Evolutionary conservation across 2,113 vertebrate species (phyloP).

Genomic region (Corythoichthys haematopterus): DNA sequence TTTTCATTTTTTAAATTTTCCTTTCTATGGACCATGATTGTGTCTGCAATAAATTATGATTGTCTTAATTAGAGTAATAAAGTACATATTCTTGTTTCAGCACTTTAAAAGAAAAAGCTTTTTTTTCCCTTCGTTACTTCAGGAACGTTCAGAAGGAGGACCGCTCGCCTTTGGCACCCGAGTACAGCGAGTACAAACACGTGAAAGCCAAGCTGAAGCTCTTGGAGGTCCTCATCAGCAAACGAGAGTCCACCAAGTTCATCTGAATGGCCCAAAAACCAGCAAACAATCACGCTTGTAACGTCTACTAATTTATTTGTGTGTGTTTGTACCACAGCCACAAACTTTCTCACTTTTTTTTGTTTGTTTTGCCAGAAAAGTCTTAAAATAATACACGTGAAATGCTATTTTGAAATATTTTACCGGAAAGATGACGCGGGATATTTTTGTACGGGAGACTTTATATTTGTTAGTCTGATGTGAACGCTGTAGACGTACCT

Average conservation of each 20-base stretch:
- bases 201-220: slow-evolving; percentile 92
- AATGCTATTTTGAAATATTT: slow-evolving; percentile 42
- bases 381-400: slow-evolving; percentile 42
- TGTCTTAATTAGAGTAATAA: too few species aligned
- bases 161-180: slow-evolving; percentile 84
- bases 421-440: slow-evolving; percentile 32
- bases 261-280: slow-evolving; percentile 42
- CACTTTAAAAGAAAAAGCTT: background rate
- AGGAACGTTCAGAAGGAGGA: slow-evolving; percentile 97
- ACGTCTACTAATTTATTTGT: slow-evolving; percentile 61
- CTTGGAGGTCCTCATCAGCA: slow-evolving; percentile 95
- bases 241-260: slow-evolving; percentile 78
- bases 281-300: slow-evolving; percentile 30
- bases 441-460: slow-evolving; percentile 60
- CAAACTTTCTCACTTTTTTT: slow-evolving; percentile 39
- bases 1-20: too few species aligned
- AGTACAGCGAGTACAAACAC: slow-evolving; percentile 95
- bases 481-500: slow-evolving; percentile 39
- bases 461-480: slow-evolving; percentile 30
- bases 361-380: slow-evolving; percentile 37
- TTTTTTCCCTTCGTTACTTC: slow-evolving; percentile 21
- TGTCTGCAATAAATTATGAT: too few species aligned
- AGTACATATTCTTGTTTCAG: too few species aligned
- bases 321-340: slow-evolving; percentile 33
- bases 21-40: too few species aligned